Evolutionary conservation across 2,797 vertebrate species (phyloP).

Genomic region (Strix occidentalis): DNA sequence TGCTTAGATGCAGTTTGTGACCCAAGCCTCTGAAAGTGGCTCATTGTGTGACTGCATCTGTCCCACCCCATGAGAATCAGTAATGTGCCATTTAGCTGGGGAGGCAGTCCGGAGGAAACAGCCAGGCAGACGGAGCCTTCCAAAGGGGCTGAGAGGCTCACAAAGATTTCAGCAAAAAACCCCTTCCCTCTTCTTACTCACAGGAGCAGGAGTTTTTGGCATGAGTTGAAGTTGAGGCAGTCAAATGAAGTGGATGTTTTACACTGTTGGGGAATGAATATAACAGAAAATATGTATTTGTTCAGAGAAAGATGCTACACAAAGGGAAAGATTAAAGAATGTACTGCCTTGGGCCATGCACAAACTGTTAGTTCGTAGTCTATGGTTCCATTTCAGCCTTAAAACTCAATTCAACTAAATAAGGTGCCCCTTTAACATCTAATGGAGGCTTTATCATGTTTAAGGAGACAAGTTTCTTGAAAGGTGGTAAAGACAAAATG

Average conservation of each 20-base stretch:
- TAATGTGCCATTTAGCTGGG: neutral
- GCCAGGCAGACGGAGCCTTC: rapidly evolving
- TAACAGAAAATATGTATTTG: neutral
- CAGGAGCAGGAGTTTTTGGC: neutral
- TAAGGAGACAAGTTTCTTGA: neutral
- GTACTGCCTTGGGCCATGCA: neutral
- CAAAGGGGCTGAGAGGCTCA: neutral
- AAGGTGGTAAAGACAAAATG: neutral
- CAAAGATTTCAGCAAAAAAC: neutral
- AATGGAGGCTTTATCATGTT: neutral
- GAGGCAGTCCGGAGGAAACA: neutral
- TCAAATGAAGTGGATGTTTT: neutral
- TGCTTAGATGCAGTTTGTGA: neutral
- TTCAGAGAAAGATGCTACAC: neutral
- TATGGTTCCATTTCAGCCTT: neutral
- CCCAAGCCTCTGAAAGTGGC: neutral
- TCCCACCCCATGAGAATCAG: neutral
- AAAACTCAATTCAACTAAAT: neutral
- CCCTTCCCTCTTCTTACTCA: rapidly evolving
- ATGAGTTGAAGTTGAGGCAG: neutral
- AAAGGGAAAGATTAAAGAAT: neutral
- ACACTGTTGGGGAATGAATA: neutral
- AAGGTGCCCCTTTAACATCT: neutral
- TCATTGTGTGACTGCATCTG: neutral
- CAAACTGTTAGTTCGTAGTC: neutral